Conservation (phyloP, 2,797 vertebrate genomes). For the Lithobates pipiens region DNA sequence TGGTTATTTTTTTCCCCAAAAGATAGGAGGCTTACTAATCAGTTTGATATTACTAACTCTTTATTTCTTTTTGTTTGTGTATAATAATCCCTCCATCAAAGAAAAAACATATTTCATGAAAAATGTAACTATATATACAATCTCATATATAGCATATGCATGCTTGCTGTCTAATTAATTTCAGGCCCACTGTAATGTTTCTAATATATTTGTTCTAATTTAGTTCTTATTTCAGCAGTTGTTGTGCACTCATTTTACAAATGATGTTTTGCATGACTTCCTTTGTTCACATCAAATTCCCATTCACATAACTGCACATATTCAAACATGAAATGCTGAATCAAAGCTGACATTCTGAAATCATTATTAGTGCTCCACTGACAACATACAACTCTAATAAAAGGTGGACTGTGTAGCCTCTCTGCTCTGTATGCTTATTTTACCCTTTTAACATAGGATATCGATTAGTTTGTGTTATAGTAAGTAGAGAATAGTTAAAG, state of each 20-base stretch:
- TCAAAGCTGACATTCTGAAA: slow-evolving; percentile 47
- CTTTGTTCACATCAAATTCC: slow-evolving; percentile 41
- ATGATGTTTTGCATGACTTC: slow-evolving; percentile 2
- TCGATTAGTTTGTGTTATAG: no score
- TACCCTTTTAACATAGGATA: background rate
- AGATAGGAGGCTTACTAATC: no score
- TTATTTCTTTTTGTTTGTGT: no score
- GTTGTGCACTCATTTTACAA: background rate
- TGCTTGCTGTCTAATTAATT: no score
- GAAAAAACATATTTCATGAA: no score
- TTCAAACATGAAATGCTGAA: slow-evolving; percentile 50
- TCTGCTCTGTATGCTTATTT: background rate
- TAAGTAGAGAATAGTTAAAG: no score
- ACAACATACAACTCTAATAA: background rate
- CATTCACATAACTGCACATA: slow-evolving; percentile 40
- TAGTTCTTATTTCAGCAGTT: background rate
- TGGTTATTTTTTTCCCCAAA: no score
- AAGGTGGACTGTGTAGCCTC: background rate
- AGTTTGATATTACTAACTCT: no score
- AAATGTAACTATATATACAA: no score
- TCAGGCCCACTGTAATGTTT: background rate
- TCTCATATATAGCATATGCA: no score
- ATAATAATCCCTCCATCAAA: no score
- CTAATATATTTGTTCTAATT: background rate
- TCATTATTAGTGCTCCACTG: slow-evolving; percentile 34